Percentiles rank a stretch among this genome's conserved stretches.
Conservation (phyloP, 2,113 vertebrate genomes). For the Hypomesus transpacificus region DNA sequence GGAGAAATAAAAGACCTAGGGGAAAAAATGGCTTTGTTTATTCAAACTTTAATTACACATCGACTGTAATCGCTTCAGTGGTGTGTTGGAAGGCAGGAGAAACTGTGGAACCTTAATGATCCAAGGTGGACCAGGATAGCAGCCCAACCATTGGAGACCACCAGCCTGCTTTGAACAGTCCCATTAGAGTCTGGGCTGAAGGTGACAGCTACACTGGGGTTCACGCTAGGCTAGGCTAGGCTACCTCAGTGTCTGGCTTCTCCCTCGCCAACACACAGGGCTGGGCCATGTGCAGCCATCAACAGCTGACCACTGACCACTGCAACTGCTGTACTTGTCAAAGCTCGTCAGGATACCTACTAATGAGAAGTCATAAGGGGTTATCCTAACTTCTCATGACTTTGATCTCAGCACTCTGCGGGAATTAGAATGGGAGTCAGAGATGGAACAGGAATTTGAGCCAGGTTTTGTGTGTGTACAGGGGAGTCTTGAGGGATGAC, state of each 20-base stretch:
- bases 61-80: constrained; percentile 78
- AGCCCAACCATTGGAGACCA: constrained; percentile 79
- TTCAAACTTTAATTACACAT: constrained; percentile 91
- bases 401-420: constrained; percentile 54
- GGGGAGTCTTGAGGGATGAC: constrained; percentile 26
- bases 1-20: constrained; percentile 59
- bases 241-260: constrained; percentile 62
- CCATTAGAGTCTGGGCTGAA: constrained; percentile 76
- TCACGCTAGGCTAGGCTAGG: constrained; percentile 57
- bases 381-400: constrained; percentile 65
- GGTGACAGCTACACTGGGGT: constrained; percentile 75
- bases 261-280: constrained; percentile 61
- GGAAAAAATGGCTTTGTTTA: constrained; percentile 78
- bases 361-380: constrained; percentile 83
- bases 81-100: constrained; percentile 69
- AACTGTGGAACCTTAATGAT: constrained; percentile 85
- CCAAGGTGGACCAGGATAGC: constrained; percentile 76
- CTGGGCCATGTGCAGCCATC: constrained; percentile 67
- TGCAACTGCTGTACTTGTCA: constrained; percentile 79
- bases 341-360: constrained; percentile 76
- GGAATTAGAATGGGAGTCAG: constrained; percentile 40
- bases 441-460: constrained; percentile 47
- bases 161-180: constrained; percentile 79
- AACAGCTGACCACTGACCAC: constrained; percentile 74
- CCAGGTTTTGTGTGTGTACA: constrained; percentile 23